Conservation (phyloP, 2,888 invertebrate genomes). For the Lymantria monacha region DNA sequence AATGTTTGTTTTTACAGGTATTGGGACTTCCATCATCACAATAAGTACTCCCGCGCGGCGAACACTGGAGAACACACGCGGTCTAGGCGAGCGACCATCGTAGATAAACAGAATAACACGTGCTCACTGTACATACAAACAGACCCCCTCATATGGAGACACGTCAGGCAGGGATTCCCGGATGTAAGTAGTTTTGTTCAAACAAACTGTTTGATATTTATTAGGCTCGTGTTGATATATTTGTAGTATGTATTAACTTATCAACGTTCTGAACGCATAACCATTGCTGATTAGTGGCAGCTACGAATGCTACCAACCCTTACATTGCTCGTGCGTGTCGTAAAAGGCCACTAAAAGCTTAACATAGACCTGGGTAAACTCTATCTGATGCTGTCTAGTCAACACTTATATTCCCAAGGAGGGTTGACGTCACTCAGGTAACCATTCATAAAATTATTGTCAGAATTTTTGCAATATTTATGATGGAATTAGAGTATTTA, state of each 20-base stretch:
- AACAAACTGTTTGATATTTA: neutral
- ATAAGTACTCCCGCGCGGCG: slow-evolving; percentile 90
- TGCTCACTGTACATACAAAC: slow-evolving; percentile 99
- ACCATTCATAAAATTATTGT: too few relatives aligned
- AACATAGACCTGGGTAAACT: too few relatives aligned
- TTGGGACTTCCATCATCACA: slow-evolving; percentile 77
- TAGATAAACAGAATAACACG: slow-evolving; percentile 92
- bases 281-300: too few relatives aligned
- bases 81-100: slow-evolving; percentile 75
- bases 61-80: slow-evolving; percentile 83
- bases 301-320: too few relatives aligned
- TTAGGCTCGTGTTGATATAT: neutral
- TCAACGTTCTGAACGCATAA: neutral
- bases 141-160: slow-evolving; percentile 98
- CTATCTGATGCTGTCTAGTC: too few relatives aligned
- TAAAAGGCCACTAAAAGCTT: too few relatives aligned
- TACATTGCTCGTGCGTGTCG: too few relatives aligned
- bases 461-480: too few relatives aligned
- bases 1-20: slow-evolving; percentile 41
- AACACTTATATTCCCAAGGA: too few relatives aligned
- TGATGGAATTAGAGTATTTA: too few relatives aligned
- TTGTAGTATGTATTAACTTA: neutral
- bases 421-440: too few relatives aligned
- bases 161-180: slow-evolving; percentile 91
- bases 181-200: slow-evolving; percentile 62